Evolutionary conservation across 2,113 vertebrate species (phyloP), one percentile per base, ranked within the genome.

Genomic region (Chloebia gouldiae): DNA sequence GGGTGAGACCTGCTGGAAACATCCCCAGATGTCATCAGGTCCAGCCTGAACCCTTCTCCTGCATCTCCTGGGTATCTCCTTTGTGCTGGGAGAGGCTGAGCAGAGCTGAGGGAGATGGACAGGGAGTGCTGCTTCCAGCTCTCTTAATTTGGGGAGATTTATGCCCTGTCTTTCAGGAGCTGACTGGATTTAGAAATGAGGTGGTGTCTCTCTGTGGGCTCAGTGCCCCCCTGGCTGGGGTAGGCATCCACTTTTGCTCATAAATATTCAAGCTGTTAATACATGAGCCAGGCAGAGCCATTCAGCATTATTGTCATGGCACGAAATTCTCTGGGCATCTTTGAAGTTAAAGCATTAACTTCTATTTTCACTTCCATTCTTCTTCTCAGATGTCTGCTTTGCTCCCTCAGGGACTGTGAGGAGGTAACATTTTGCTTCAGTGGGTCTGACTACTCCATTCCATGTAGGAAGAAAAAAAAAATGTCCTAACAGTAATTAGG

Each of bases 191-290:
- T 93, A 27, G 90, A 13, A 82, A 44, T 8, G 81, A 80, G 88
- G 54, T 79, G 84, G 30, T 94, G 69, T 50, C 64, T 80, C 68
- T 0, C 66, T 0, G 17, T 92, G 94, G 93, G 77, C 92, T 94
- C 92, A 49, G 76, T 68, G 83, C 68, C 49, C 86, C 54, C 50
- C 56, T 19, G 14, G 66, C 80, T 95, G 82, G 80, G 65, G 27
- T 24, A 64, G 45, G 70, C 88, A 92, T 56, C 79, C 56, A 63
- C 79, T 85, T 90, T 20, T 61, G 39, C 92, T 95, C 85, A 92
- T 95, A 91, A 93, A 95, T 92, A 93, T 96, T 73, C 81, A 91
- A 20, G 63, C 63, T 82, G 40, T 76, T 96, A 94, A 95, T 82
- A 53, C 59, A 23, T 1, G 75, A 85, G 79, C 35, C 75, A 68